Conservation (phyloP, 2,113 vertebrate species). For the Stegostoma tigrinum region DNA sequence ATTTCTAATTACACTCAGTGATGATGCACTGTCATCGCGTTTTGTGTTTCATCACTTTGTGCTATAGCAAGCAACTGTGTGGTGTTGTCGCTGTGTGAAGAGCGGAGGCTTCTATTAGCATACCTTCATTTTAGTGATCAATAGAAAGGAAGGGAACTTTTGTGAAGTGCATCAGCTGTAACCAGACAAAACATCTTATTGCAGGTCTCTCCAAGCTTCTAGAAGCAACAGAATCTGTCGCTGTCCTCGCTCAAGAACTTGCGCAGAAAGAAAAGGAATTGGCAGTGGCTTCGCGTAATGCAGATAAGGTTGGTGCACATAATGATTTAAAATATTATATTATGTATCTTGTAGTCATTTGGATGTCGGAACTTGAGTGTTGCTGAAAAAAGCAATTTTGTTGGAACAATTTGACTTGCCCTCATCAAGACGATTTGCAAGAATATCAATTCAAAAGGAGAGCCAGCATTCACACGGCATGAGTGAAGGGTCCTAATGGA, state of each 20-base stretch:
- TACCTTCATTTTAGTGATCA: neutral
- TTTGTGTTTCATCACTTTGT: neutral
- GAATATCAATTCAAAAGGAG: too few relatives aligned
- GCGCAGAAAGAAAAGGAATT: slow-evolving; percentile 72
- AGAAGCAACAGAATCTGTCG: slow-evolving; percentile 73
- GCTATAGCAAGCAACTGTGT: neutral
- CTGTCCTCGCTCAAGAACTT: slow-evolving; percentile 58
- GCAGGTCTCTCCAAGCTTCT: slow-evolving; percentile 68
- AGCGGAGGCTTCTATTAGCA: neutral
- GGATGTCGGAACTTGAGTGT: too few relatives aligned
- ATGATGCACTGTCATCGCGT: too few relatives aligned
- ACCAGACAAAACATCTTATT: neutral
- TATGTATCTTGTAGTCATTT: neutral
- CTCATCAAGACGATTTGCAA: too few relatives aligned
- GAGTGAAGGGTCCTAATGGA: too few relatives aligned
- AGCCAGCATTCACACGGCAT: too few relatives aligned
- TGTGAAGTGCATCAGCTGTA: neutral
- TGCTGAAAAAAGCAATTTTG: too few relatives aligned
- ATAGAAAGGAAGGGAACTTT: neutral
- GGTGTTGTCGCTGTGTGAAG: neutral
- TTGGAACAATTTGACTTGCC: too few relatives aligned
- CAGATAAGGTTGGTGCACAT: slow-evolving; percentile 57
- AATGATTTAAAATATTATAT: neutral
- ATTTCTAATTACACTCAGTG: too few relatives aligned
- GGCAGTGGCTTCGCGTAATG: slow-evolving; percentile 65